Percentiles rank a stretch among this genome's conserved stretches.
phyloP scores from a whole-genome alignment of 2,797 vertebrate genomes.

The Nothura maculosa region DNA sequence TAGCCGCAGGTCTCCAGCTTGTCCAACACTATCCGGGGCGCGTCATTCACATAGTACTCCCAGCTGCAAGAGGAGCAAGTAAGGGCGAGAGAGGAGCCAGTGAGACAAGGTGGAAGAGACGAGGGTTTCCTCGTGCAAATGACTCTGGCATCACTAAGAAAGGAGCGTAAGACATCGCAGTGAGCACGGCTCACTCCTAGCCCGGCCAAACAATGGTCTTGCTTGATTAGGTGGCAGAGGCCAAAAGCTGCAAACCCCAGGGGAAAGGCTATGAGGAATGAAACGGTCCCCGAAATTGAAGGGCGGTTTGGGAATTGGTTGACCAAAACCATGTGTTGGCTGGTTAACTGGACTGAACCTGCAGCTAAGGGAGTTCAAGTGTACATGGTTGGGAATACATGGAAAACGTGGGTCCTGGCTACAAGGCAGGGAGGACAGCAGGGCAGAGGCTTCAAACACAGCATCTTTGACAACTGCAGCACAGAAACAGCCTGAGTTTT shows the following conservation, averaged over 20 bases:
- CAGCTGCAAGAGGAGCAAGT: conserved; percentile 85
- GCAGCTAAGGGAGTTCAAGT: neutral
- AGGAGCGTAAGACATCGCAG: rapidly evolving
- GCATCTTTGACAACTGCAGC: neutral
- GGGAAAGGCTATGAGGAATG: neutral
- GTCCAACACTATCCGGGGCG: conserved; percentile 92
- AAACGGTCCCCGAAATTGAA: rapidly evolving
- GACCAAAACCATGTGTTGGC: neutral
- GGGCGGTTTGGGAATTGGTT: neutral
- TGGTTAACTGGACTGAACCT: rapidly evolving
- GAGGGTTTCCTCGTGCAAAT: neutral
- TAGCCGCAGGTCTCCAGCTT: conserved; percentile 94
- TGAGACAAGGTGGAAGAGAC: neutral
- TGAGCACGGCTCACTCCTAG: rapidly evolving
- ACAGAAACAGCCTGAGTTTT: neutral
- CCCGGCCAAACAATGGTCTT: rapidly evolving
- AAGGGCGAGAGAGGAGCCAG: neutral
- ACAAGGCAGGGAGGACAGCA: neutral
- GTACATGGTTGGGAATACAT: rapidly evolving
- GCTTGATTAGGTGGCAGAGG: neutral
- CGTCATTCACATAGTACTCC: conserved; percentile 93
- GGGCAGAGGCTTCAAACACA: neutral
- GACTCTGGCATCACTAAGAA: neutral
- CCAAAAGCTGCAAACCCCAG: neutral
- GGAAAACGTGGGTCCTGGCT: neutral